phyloP scores from a whole-genome alignment of 2,888 invertebrate species.

The Lumbricus terrestris region DNA sequence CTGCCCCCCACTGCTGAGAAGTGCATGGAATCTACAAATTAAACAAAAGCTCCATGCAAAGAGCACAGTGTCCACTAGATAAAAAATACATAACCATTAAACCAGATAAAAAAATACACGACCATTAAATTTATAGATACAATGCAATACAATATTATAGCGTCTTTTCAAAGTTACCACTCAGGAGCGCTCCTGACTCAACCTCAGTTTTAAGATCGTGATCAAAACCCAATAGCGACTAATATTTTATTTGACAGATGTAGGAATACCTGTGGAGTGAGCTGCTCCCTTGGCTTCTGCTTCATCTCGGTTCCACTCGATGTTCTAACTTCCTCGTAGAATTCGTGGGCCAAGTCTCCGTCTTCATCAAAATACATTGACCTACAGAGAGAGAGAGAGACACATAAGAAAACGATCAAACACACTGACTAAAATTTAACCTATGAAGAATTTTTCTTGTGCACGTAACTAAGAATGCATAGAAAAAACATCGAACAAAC shows the following conservation, averaged over 20 bases:
- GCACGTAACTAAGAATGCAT: background rate
- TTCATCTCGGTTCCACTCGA: constrained; percentile 45
- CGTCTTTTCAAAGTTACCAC: too few relatives aligned
- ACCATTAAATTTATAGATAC: too few relatives aligned
- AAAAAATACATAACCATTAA: too few relatives aligned
- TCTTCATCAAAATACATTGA: constrained; percentile 65
- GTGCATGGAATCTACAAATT: too few relatives aligned
- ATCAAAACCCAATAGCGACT: background rate
- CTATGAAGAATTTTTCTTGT: too few relatives aligned
- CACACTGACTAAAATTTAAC: background rate
- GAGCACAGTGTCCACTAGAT: too few relatives aligned
- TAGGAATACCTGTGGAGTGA: constrained; percentile 57
- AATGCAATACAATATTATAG: too few relatives aligned
- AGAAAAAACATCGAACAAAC: background rate
- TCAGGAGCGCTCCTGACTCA: too few relatives aligned
- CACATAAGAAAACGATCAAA: background rate
- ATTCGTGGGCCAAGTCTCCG: constrained; percentile 65
- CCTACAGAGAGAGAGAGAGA: constrained; percentile 52
- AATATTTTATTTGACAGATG: background rate
- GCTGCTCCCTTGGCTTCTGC: constrained; percentile 49
- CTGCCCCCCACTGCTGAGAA: too few relatives aligned
- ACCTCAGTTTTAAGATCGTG: too few relatives aligned
- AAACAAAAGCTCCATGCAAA: too few relatives aligned
- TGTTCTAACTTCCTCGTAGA: constrained; percentile 61
- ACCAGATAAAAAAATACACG: too few relatives aligned